A percentile compares a stretch with the other conserved stretches of the same genome.
phyloP scores from a whole-genome alignment of 1,140 invertebrate genomes.

The Drosophila bocqueti region DNA sequence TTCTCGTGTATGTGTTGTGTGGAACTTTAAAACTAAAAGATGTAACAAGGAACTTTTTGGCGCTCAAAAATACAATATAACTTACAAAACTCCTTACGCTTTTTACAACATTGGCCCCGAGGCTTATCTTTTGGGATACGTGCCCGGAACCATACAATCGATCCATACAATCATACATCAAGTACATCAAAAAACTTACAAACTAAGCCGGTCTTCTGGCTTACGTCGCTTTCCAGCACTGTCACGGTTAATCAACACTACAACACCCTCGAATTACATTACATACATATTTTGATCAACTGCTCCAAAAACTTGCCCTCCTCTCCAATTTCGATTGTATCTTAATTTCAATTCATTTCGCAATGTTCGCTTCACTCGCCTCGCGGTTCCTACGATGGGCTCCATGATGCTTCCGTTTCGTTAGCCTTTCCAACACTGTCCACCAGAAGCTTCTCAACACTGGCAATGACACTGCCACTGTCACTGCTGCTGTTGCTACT shows the following conservation, averaged over 20 bases:
- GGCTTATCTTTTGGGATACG: not conserved
- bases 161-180: conserved; percentile 41
- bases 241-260: conserved; percentile 65
- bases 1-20: conserved; percentile 52
- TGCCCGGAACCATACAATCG: conserved; percentile 25
- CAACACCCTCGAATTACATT: conserved; percentile 54
- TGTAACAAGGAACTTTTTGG: conserved; percentile 83
- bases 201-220: conserved; percentile 50
- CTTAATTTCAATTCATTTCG: conserved; percentile 49
- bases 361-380: conserved; percentile 78
- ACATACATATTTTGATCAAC: conserved; percentile 81
- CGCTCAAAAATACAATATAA: conserved; percentile 81
- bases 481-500: conserved; percentile 18
- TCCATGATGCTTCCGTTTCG: conserved; percentile 61
- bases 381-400: conserved; percentile 46
- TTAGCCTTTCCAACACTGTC: conserved; percentile 26
- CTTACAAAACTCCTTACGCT: conserved; percentile 69
- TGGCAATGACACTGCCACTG: conserved; percentile 23
- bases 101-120: conserved; percentile 65
- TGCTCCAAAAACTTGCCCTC: conserved; percentile 72
- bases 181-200: conserved; percentile 60
- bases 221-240: conserved; percentile 33
- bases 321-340: conserved; percentile 28
- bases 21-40: conserved; percentile 79
- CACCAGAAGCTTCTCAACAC: conserved; percentile 12